A percentile compares a stretch with the other conserved stretches of the same genome.
Evolutionary conservation across 2,888 invertebrate species (phyloP).

Genomic region (Hemicrepidius hirtus): DNA sequence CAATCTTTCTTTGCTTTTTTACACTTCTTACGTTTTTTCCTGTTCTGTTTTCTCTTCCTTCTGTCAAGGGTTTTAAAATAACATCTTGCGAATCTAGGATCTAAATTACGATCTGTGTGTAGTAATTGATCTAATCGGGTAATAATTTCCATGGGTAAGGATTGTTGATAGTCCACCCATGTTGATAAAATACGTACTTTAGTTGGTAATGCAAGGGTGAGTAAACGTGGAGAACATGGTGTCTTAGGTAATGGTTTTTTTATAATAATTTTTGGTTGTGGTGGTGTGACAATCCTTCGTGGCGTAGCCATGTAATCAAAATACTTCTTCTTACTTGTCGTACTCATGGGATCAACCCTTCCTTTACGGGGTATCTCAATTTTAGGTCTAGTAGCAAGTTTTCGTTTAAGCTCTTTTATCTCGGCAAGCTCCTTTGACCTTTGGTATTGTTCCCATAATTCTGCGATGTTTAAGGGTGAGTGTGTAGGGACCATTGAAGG

Average conservation of each 20-base stretch:
- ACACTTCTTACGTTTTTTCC: conserved; percentile 51
- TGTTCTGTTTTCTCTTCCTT: conserved; percentile 55
- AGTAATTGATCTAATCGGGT: conserved; percentile 63
- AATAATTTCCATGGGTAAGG: conserved; percentile 61
- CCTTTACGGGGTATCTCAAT: background rate
- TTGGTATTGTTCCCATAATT: conserved; percentile 48
- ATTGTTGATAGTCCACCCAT: conserved; percentile 62
- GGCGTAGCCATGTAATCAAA: conserved; percentile 18
- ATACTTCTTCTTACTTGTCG: conserved; percentile 20
- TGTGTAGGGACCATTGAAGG: conserved; percentile 53
- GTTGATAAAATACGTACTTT: conserved; percentile 62
- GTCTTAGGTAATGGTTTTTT: conserved; percentile 40
- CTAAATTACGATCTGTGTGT: conserved; percentile 64
- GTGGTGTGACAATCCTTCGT: no score
- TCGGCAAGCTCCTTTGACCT: conserved; percentile 49
- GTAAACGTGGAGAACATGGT: conserved; percentile 64
- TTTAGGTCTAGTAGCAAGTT: background rate
- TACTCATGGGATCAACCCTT: conserved; percentile 14
- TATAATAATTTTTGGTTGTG: no score
- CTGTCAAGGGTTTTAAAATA: conserved; percentile 64
- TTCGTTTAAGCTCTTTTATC: conserved; percentile 26
- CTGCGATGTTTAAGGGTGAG: conserved; percentile 55
- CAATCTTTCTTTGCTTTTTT: conserved; percentile 51
- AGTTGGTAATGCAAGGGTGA: conserved; percentile 63
- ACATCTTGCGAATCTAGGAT: conserved; percentile 63